Evolutionary conservation across 2,797 vertebrate species (phyloP).

Genomic region (Sebastes jordani): DNA sequence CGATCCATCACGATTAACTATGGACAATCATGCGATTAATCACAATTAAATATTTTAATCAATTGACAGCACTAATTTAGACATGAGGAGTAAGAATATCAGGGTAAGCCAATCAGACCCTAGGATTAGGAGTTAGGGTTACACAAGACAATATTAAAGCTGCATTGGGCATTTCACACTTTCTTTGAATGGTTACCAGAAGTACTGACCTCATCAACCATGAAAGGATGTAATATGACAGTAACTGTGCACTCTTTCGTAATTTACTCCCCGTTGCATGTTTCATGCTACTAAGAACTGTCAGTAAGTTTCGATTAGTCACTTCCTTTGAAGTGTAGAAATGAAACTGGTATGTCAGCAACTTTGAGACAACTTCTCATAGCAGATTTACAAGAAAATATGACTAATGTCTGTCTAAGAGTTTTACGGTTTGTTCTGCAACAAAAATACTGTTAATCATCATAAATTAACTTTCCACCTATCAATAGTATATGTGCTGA

Average conservation of each 20-base stretch:
- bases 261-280: background rate
- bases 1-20: no score
- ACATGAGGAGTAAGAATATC: no score
- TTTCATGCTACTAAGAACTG: background rate
- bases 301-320: background rate
- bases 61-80: no score
- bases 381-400: background rate
- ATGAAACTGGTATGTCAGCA: background rate
- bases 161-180: background rate
- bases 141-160: background rate
- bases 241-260: background rate
- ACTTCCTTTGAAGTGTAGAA: constrained; percentile 7
- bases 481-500: background rate
- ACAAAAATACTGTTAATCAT: background rate
- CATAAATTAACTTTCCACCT: background rate
- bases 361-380: background rate
- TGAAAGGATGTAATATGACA: background rate
- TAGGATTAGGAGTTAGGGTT: background rate
- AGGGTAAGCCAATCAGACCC: background rate
- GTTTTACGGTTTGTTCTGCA: background rate
- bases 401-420: background rate
- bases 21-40: no score
- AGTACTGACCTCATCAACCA: background rate
- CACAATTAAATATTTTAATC: no score
- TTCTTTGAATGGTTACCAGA: background rate